A percentile compares a stretch with the other conserved stretches of the same genome.
These are phyloP conservation scores for Linnaemya tessellans DNA, from an alignment of 2,888 invertebrate species.

Conservation along the genomic window DNA sequence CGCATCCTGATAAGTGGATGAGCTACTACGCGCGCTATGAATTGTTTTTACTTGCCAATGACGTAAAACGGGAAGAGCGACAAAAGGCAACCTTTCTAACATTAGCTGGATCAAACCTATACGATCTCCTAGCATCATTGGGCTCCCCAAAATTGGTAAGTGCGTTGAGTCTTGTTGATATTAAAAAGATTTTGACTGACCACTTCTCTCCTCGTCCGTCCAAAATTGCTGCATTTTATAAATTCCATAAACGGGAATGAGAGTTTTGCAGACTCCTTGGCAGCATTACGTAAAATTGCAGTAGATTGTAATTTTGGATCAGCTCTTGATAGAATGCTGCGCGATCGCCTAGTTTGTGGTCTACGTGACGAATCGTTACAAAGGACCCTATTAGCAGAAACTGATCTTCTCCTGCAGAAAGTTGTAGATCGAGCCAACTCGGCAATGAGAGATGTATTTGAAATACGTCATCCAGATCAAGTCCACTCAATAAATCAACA, in stretches of 20 bases:
- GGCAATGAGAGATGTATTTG: no score
- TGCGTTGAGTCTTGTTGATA: background rate
- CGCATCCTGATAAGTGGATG: no score
- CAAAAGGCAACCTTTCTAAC: background rate
- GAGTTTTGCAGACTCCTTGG: constrained; percentile 53
- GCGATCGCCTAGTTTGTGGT: constrained; percentile 44
- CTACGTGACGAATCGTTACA: constrained; percentile 63
- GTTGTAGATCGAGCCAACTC: constrained; percentile 34
- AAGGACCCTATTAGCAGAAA: constrained; percentile 55
- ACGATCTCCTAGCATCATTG: constrained; percentile 22
- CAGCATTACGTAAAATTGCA: background rate
- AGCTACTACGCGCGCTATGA: background rate
- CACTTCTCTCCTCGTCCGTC: constrained; percentile 65
- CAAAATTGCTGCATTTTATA: constrained; percentile 58
- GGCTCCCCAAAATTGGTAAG: constrained; percentile 63
- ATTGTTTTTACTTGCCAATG: background rate
- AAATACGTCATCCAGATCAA: background rate
- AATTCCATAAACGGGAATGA: constrained; percentile 65
- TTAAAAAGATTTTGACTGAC: constrained; percentile 61
- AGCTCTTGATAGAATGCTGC: background rate
- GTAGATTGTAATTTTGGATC: background rate
- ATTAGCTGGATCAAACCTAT: constrained; percentile 58
- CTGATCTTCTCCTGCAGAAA: constrained; percentile 48
- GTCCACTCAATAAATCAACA: background rate
- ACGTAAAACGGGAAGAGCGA: no score